Percentiles rank a stretch among this genome's conserved stretches.
These are phyloP conservation scores for Cydia splendana DNA, from an alignment of 1,140 invertebrate genomes.

Conservation along the genomic window DNA sequence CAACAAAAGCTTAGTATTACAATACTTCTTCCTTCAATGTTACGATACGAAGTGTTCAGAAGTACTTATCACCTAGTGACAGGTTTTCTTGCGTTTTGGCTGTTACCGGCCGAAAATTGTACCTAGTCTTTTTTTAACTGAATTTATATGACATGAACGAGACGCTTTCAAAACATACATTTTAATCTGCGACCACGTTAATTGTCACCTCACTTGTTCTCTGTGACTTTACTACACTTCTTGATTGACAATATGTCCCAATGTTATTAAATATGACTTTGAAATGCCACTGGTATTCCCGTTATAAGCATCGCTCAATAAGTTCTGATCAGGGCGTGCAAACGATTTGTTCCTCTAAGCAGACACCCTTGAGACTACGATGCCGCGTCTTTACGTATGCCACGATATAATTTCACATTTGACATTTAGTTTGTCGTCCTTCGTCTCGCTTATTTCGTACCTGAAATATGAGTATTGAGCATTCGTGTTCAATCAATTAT, in stretches of 20 bases:
- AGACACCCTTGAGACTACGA: conserved; percentile 14
- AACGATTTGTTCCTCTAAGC: conserved; percentile 3
- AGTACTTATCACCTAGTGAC: too few relatives aligned
- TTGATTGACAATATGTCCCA: not conserved
- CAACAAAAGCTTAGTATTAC: too few relatives aligned
- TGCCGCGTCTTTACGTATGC: not conserved
- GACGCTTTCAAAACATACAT: not conserved
- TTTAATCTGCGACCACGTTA: not conserved
- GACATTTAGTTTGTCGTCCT: conserved; percentile 1
- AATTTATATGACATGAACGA: not conserved
- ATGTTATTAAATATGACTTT: conserved; percentile 3
- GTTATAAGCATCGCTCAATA: not conserved
- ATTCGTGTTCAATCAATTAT: not conserved
- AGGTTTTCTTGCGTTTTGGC: too few relatives aligned
- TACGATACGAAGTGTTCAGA: too few relatives aligned
- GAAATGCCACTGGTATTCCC: not conserved
- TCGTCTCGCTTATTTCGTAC: conserved; percentile 6
- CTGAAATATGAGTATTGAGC: not conserved
- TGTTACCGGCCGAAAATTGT: too few relatives aligned
- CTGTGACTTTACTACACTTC: not conserved
- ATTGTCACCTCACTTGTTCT: not conserved
- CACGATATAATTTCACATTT: conserved; percentile 1
- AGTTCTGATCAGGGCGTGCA: not conserved
- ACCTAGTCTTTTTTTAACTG: not conserved
- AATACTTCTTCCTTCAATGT: too few relatives aligned